Percentiles rank a stretch among this genome's conserved stretches.
Conservation (phyloP, 2,888 invertebrate species). For the Cheilosia variabilis region DNA sequence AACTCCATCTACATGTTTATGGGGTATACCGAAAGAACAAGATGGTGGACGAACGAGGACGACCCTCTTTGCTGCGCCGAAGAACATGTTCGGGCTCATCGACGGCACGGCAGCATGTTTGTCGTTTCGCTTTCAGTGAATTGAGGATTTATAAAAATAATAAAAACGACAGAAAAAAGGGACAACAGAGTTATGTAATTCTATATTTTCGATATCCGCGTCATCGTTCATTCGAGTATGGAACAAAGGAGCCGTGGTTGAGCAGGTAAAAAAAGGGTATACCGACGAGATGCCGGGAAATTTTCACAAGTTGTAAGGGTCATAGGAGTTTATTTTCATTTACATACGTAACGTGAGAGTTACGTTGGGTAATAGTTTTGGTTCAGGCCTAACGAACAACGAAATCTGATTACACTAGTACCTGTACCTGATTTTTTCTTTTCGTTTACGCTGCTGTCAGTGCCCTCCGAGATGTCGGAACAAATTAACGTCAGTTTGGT, state of each 20-base stretch:
- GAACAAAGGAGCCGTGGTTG: conserved; percentile 68
- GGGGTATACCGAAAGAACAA: conserved; percentile 8
- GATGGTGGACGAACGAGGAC: conserved; percentile 36
- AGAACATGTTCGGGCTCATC: conserved; percentile 68
- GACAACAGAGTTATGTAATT: conserved; percentile 67
- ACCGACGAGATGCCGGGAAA: conserved; percentile 19
- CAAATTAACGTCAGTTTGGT: conserved; percentile 45
- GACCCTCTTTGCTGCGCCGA: conserved; percentile 19
- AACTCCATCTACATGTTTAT: background rate
- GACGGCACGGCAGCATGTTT: conserved; percentile 40
- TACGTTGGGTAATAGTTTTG: conserved; percentile 28
- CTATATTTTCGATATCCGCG: conserved; percentile 74
- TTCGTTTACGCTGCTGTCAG: conserved; percentile 24
- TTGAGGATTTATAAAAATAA: conserved; percentile 7
- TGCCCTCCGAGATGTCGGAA: conserved; percentile 49
- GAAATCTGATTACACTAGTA: conserved; percentile 44
- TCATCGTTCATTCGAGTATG: conserved; percentile 70
- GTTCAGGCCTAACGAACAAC: conserved; percentile 21
- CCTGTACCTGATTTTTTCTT: no score
- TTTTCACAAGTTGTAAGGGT: conserved; percentile 39
- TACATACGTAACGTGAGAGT: conserved; percentile 24
- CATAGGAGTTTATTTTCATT: conserved; percentile 45
- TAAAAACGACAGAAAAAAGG: conserved; percentile 31
- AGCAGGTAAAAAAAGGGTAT: conserved; percentile 11
- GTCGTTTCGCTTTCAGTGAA: conserved; percentile 59